Base-by-base conservation (phyloP, 1,140 invertebrate genomes). In the Pemphigus obesinymphae region DNA sequence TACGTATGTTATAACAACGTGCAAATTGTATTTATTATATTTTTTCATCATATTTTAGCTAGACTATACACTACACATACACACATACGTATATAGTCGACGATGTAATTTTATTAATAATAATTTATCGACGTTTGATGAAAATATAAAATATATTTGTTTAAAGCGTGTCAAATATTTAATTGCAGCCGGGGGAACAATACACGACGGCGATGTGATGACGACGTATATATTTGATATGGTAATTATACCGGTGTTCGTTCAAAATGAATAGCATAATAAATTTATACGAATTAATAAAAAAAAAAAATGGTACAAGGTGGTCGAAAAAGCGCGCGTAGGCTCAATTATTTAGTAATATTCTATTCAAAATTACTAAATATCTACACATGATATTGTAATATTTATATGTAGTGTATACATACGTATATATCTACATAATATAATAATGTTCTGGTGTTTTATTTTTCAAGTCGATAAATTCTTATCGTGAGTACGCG, bases 211-310 rank as follows among this genome's bases (percentile, higher is more conserved):
- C 7, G 7, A 34, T 8, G 61, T 7, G 61, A 34, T 17, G 61
- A n/a, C 31, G 29, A 17, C 37, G 5, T 40, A 66, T n/a, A 11
- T 26, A 43, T 23, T 23, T 26, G 34, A 43, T 23, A 31, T 20
- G n/a, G 63, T 68, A 40, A 68, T 68, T 68, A 20, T 37, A 45
- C 40, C 40, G 23, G 17, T 48, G 15, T 48, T 72, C 26, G 29
- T 48, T 72, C 26, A 20, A 72, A 48, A 48, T 20, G 17, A 72
- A 72, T 43, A 43, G 37, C 23, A 7, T 72, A 72, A 31, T 29
- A 72, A 72, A 48, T 48, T n/a, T 72, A 45, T 15, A 48, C 4
- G 66, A 43, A 70, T 70, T 45, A 72, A 43, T 23, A 68, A 68
- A 37, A 11, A 68, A 40, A 23, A 72, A 72, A 48, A 72, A 72